phyloP scores from a whole-genome alignment of 2,888 invertebrate genomes.

The Andrena marginata region DNA sequence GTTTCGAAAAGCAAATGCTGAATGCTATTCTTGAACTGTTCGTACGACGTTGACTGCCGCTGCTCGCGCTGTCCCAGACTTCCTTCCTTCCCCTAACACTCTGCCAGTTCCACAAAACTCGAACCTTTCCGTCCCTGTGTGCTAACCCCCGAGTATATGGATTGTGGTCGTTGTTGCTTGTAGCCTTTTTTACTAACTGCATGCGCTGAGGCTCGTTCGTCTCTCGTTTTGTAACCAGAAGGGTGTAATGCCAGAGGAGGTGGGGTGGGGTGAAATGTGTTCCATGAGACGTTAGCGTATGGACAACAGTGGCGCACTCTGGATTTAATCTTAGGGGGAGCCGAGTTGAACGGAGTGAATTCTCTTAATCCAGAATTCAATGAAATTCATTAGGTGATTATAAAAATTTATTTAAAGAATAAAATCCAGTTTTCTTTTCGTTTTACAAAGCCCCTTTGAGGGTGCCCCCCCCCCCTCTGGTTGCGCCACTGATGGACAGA shows the following conservation, averaged over 20 bases:
- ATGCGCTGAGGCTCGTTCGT: slow-evolving; percentile 59
- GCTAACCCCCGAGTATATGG: slow-evolving; percentile 32
- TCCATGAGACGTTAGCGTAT: not conserved
- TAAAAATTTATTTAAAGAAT: no score
- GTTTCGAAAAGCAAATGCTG: slow-evolving; percentile 53
- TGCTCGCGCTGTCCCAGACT: slow-evolving; percentile 85
- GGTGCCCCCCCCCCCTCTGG: no score
- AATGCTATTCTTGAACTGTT: slow-evolving; percentile 71
- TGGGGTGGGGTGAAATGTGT: not conserved
- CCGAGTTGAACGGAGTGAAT: no score
- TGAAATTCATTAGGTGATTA: no score
- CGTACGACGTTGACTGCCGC: slow-evolving; percentile 85
- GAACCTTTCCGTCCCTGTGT: slow-evolving; percentile 46
- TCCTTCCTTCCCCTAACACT: slow-evolving; percentile 55
- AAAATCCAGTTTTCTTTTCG: no score
- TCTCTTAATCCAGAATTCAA: no score
- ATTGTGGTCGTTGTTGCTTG: slow-evolving; percentile 41
- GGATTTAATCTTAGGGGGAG: no score
- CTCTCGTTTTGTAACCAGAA: slow-evolving; percentile 43
- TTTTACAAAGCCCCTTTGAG: no score
- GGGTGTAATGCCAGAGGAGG: not conserved
- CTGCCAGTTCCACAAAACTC: slow-evolving; percentile 41
- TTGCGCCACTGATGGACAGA: no score
- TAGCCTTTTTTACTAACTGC: slow-evolving; percentile 47
- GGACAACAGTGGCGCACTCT: no score